Base-by-base conservation (phyloP, 1,140 invertebrate species). In the Drosophila burlai region DNA sequence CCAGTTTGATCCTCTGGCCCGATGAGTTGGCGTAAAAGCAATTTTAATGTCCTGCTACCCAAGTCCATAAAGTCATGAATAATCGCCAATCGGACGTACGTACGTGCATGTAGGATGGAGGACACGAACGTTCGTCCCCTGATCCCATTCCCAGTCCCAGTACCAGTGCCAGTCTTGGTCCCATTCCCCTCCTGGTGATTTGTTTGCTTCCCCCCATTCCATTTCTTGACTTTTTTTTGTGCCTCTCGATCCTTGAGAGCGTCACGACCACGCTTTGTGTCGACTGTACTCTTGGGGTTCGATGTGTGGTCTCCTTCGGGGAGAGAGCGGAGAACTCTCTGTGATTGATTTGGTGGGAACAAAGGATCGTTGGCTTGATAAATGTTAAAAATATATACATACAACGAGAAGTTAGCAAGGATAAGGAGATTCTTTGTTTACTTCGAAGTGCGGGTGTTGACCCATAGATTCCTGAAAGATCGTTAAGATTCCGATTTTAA, bases 1-100 rank as follows among this genome's bases (percentile, higher is more conserved):
- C 85, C 85, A 90, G 85, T 89, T 89, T 89, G 81, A 89, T 89
- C 85, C 85, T 89, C 85, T 84, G 63, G 64, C 64, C 74, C 76
- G 76, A 89, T 90, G 85, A 89, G 85, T 89, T 90, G 85, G 85
- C 85, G 85, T 89, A 85, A 89, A 89, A 91, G 83, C 86, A 90
- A 86, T 89, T 89, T 89, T 89, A 89, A 89, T 89, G 85, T 89
- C 85, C 85, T 89, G 81, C 81, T 89, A 84, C 86, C 78, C 81
- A 76, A 4, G 62, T 89, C 84, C 84, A 89, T 90, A 89, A 84
- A 90, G 81, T 89, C 84, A 84, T 89, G 84, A 89, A 89, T 89
- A 89, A 89, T 89, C 84, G 85, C 78, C 83, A 80, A 68, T 81
- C 65, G 55, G 36, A 62, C 58, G 61, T 54, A 50, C 31, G 67